Conservation (phyloP, 2,113 vertebrate genomes). For the Megaptera novaeangliae region DNA sequence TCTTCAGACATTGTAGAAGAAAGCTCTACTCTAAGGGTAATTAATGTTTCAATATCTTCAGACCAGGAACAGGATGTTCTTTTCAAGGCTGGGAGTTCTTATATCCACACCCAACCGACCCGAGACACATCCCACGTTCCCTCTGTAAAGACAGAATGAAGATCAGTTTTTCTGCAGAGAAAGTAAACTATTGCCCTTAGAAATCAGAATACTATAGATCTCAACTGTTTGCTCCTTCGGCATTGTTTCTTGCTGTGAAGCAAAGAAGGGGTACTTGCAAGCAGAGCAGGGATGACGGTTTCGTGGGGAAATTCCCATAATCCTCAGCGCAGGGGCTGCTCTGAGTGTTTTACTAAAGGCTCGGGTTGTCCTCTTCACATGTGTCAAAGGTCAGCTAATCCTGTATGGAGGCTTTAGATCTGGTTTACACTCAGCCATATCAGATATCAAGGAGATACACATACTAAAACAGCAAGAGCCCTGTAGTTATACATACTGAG, state of each 20-base stretch:
- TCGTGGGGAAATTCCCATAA: not conserved
- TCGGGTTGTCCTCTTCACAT: not conserved
- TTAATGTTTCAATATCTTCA: constrained; percentile 20
- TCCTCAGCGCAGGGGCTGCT: not conserved
- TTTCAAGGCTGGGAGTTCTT: constrained; percentile 31
- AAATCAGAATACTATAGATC: not conserved
- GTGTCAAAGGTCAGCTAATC: not conserved
- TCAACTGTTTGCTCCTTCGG: not conserved
- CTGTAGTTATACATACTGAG: not conserved
- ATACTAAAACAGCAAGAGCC: not conserved
- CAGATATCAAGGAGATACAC: not conserved
- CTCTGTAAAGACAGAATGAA: not conserved
- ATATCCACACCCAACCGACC: not conserved
- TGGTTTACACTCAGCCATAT: not conserved
- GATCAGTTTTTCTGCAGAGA: not conserved
- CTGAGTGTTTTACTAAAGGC: not conserved
- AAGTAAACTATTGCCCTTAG: not conserved
- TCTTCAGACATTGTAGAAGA: constrained; percentile 56
- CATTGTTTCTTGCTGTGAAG: not conserved
- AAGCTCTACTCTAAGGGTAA: not conserved
- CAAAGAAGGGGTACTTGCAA: not conserved
- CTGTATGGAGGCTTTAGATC: not conserved
- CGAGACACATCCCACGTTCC: not conserved
- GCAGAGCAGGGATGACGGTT: not conserved
- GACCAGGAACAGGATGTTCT: not conserved